Evolutionary conservation across 1,140 invertebrate genomes (phyloP), one percentile per base, ranked within the genome.

Genomic region (Penaeus indicus): DNA sequence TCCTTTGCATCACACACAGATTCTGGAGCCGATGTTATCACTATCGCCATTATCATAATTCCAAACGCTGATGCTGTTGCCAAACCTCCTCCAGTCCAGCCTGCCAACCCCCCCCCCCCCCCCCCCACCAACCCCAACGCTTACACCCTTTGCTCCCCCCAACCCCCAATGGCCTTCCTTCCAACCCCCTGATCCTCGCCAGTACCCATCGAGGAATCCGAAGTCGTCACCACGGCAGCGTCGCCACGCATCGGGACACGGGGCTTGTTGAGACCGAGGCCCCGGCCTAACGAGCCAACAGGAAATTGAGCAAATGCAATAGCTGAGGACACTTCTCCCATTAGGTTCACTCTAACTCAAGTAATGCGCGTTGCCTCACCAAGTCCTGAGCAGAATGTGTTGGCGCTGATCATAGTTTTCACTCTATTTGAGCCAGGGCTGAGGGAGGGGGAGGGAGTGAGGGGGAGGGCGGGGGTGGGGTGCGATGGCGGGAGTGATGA

Each of bases 291-390:
- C 85, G 85, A 86, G 85, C 61, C 77, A 38, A 38, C 85, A 72
- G 85, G 85, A 86, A 86, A 86, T 86, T 86, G 85, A 64, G 54
- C 85, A 86, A 86, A 86, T 86, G 85, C 77, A 86, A 86, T 86
- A 86, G 85, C 79, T 86, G 85, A 86, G 85, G 85, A 86, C 85
- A 86, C 85, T 86, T 72, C 85, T 79, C 75, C 85, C 85, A 86
- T 86, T 86, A 86, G 85, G 72, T 64, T 86, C 85, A 86, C 75
- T 86, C 85, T 86, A 86, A 86, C 85, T 86, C 85, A 86, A 86
- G 85, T 86, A 86, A 86, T 86, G 85, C 77, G 85, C 72, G 75
- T 61, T 61, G 77, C 75, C 75, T 79, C 85, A 22, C 25, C 60
- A 79, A 25, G 75, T 77, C 77, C 72, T 64, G 75, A 86, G 75